phyloP scores from a whole-genome alignment of 2,797 vertebrate genomes.

The Pogonophryne albipinna region DNA sequence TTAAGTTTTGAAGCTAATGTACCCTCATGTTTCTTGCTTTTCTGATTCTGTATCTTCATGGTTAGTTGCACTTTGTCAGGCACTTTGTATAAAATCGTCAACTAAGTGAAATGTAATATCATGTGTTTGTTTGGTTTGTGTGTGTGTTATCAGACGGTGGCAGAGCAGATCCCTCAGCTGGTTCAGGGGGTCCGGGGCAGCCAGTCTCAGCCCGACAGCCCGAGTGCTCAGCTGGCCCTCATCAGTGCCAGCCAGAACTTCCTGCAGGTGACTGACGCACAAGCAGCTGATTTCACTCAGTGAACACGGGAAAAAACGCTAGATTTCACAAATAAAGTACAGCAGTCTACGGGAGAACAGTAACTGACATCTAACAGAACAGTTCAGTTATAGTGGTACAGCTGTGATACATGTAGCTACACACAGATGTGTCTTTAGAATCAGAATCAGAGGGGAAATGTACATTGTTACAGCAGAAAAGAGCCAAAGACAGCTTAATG shows the following conservation, averaged over 20 bases:
- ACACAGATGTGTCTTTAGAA: too few species aligned
- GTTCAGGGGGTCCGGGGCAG: slow-evolving; percentile 97
- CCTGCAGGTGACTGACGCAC: slow-evolving; percentile 87
- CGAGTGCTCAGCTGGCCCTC: slow-evolving; percentile 95
- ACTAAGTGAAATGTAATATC: too few species aligned
- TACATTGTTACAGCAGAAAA: too few species aligned
- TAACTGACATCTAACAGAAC: background rate
- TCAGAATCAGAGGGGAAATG: too few species aligned
- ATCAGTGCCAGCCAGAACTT: slow-evolving; percentile 98
- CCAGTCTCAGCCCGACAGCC: slow-evolving; percentile 96
- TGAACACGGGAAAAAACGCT: background rate
- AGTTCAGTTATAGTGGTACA: background rate
- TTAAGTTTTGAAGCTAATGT: too few species aligned
- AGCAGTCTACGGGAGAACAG: background rate
- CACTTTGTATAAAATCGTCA: too few species aligned
- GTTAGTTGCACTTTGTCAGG: too few species aligned
- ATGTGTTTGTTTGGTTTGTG: background rate
- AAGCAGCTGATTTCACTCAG: background rate
- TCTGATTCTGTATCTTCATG: too few species aligned
- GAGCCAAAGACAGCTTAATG: too few species aligned
- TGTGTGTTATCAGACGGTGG: slow-evolving; percentile 87
- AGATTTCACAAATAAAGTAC: background rate
- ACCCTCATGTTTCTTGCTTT: too few species aligned
- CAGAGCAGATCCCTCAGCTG: slow-evolving; percentile 97
- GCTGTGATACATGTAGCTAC: background rate